Base-by-base conservation (phyloP, 1,140 invertebrate species). In the Drosophila fuyamai region DNA sequence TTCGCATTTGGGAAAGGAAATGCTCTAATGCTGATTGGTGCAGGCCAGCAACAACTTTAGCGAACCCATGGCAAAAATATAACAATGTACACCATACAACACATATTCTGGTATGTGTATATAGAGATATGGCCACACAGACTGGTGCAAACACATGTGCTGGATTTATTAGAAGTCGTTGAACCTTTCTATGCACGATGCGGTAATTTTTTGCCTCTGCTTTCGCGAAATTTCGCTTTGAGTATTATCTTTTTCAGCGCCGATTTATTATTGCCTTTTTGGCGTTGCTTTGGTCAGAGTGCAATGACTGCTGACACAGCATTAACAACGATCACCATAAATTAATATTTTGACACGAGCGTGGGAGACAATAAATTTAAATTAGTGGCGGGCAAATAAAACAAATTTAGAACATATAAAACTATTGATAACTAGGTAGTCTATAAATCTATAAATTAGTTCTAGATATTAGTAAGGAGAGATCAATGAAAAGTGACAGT, bases 121-220 rank as follows among this genome's bases (percentile, higher is more conserved):
- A 32, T 18, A 51, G 29, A 68, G 62, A 79, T 77, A 83, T 68
- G 53, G 32, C 32, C 61, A 43, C 40, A 35, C 40, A 61, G 14
- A 51, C 48, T 35, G 32, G 27, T 51, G 29, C 35, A 36, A 43
- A 48, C 18, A 50, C 50, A 71, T 72, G 36, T 71, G 36, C 41
- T 5, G 29, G 13, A 36, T 70, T 79, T 88, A 79, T 88, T 77
- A 71, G 59, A 83, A 88, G 83, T 88, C 83, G 83, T 88, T 84
- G 84, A 88, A 89, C 84, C 84, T 84, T 84, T 60, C 73, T 89
- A 88, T 88, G 84, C 83, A 66, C 83, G 82, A 86, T 86, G 82
- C 83, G 83, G 83, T 86, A 88, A 86, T 88, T 86, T 86, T 73
- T 76, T 40, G 44, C 43, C 44, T 40, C 27, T 56, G 58, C 41